A percentile compares a stretch with the other conserved stretches of the same genome.
Evolutionary conservation across 2,797 vertebrate species (phyloP).

Genomic region (Vespertilio murinus): DNA sequence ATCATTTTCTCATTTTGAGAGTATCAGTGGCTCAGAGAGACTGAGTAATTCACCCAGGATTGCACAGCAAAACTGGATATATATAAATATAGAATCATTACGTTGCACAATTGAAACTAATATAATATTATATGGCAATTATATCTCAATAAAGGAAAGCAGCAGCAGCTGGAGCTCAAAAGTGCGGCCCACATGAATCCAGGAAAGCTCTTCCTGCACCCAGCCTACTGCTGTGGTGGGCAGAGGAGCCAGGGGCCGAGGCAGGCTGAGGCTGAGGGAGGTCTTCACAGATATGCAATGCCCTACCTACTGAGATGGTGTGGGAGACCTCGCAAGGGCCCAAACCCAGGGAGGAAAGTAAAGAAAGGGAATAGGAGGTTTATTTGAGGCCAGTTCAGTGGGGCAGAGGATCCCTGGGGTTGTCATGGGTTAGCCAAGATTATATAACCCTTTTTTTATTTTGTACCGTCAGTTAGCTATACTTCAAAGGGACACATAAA

Average conservation of each 20-base stretch:
- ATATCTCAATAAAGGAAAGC: not conserved
- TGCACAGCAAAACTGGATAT: not conserved
- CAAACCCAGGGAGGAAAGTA: not conserved
- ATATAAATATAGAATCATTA: not conserved
- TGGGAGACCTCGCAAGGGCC: not conserved
- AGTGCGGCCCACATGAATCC: not conserved
- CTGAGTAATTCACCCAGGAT: constrained; percentile 15
- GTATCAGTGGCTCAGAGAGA: not conserved
- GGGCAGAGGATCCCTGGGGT: not conserved
- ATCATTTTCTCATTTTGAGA: not conserved
- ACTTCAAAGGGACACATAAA: constrained; percentile 13
- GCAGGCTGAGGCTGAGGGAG: not conserved
- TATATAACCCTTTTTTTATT: not conserved
- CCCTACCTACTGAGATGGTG: not conserved
- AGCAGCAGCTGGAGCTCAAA: not conserved
- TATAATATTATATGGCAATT: not conserved
- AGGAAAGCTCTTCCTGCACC: not conserved
- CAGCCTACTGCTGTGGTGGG: not conserved
- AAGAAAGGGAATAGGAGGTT: not conserved
- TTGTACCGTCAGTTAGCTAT: not conserved
- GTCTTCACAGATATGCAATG: not conserved
- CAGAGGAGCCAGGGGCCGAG: not conserved
- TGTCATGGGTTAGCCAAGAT: not conserved
- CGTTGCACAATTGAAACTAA: not conserved
- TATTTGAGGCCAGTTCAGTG: not conserved